phyloP scores from a whole-genome alignment of 2,888 invertebrate species.

The Pristionchus exspectatus region DNA sequence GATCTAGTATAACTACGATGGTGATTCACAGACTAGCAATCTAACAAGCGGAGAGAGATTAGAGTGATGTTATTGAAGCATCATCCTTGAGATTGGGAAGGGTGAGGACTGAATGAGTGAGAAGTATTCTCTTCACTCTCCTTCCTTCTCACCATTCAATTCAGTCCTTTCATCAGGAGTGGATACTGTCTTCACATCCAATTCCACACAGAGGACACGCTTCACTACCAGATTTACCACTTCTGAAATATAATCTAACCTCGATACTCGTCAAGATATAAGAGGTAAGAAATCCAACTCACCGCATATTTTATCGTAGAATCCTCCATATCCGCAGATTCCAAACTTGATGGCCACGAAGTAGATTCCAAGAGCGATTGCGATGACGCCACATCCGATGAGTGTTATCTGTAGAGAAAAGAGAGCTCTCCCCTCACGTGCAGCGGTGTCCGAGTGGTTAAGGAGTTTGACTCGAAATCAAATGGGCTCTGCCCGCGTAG shows the following conservation, averaged over 20 bases:
- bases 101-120: constrained; percentile 35
- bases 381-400: constrained; percentile 55
- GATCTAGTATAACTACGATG: not conserved
- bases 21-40: constrained; percentile 35
- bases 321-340: constrained; percentile 37
- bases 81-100: constrained; percentile 24
- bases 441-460: constrained; percentile 57
- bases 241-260: constrained; percentile 17
- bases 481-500: constrained; percentile 62
- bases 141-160: constrained; percentile 47
- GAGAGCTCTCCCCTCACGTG: not conserved
- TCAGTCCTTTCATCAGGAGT: constrained; percentile 44
- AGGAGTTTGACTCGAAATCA: constrained; percentile 63
- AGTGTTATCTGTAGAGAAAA: constrained; percentile 60
- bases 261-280: not conserved
- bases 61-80: constrained; percentile 17
- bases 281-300: not conserved
- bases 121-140: not conserved
- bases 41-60: constrained; percentile 18
- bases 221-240: not conserved
- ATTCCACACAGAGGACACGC: constrained; percentile 23
- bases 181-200: not conserved
- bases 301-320: constrained; percentile 39
- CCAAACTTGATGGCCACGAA: constrained; percentile 1
- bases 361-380: constrained; percentile 35